Evolutionary conservation across 1,140 invertebrate genomes (phyloP), one percentile per base, ranked within the genome.

Genomic region (Heterodera carotae): DNA sequence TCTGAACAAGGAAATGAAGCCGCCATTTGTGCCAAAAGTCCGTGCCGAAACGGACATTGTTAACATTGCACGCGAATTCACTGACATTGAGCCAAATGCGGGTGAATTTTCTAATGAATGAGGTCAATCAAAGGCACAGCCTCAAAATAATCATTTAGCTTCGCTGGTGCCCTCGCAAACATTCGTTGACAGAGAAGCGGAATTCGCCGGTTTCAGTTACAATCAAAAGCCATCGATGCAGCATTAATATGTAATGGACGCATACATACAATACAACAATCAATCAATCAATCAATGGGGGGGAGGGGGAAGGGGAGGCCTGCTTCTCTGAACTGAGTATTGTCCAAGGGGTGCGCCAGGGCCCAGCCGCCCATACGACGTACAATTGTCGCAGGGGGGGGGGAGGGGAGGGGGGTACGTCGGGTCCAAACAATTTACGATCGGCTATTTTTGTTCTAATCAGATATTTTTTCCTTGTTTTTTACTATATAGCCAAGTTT

Each of bases 1-100:
- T 81, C 89, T 98, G 43, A 89, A 93, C 80, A 91, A 95, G 84
- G 94, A 94, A 88, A 92, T 98, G 1, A 96, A 95, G 86, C 96
- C 97, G 83, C 96, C 97, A 76, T 99, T 99, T 91, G 75, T 85
- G 33, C 84, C 84, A 43, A 80, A 80, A 67, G 76, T 86, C 1
- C 80, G 80, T 66, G 76, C 76, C 68, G 83, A 84, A 43, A 76
- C 69, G 53, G 84, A 85, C 69, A 82, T 75, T 22, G 25, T 56
- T 4, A 76, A 85, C 69, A 84, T 84, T 62, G 80, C 79, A 5
- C 64, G 66, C 27, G 83, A 84, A 56, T 84, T 84, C 60, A 81
- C 79, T 25, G 82, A 84, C 33, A 81, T 86, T 53, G 80, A 84
- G 48, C 84, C 84, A 15, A 86, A 84, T 69, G 81, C 71, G 31